These are phyloP conservation scores for Cerastis rubricosa DNA, from an alignment of 2,888 invertebrate species.

Conservation along the genomic window DNA sequence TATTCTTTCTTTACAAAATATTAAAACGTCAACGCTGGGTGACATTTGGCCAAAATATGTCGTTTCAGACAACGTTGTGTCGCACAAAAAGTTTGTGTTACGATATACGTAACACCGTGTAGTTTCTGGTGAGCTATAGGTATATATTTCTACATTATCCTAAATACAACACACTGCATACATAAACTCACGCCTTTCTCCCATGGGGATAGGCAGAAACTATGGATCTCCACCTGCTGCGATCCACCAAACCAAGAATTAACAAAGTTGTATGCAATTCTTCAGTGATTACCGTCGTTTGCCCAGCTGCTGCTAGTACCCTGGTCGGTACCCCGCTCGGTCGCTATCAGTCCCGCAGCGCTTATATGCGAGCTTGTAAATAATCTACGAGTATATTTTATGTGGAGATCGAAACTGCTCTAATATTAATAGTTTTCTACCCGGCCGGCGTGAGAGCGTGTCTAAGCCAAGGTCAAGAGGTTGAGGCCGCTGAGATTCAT, in stretches of 20 bases:
- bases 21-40: not conserved
- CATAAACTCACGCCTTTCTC: not conserved
- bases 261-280: not conserved
- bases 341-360: not conserved
- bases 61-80: not conserved
- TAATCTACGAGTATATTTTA: slow-evolving; percentile 51
- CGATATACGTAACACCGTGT: not conserved
- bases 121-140: not conserved
- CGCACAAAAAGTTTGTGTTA: slow-evolving; percentile 1
- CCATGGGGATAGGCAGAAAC: not conserved
- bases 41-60: not conserved
- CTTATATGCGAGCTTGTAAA: slow-evolving; percentile 22
- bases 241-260: not conserved
- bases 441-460: slow-evolving; percentile 1
- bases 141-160: not conserved
- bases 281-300: not conserved
- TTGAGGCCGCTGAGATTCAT: slow-evolving; percentile 34
- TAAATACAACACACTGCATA: not conserved
- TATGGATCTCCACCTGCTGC: not conserved
- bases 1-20: not conserved
- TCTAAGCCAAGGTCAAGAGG: slow-evolving; percentile 7
- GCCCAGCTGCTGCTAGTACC: not conserved
- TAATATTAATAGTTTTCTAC: slow-evolving; percentile 43
- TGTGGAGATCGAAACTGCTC: slow-evolving; percentile 44
- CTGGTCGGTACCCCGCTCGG: not conserved